Evolutionary conservation across 2,888 invertebrate genomes (phyloP).

Genomic region (Azorinus chamasolen): DNA sequence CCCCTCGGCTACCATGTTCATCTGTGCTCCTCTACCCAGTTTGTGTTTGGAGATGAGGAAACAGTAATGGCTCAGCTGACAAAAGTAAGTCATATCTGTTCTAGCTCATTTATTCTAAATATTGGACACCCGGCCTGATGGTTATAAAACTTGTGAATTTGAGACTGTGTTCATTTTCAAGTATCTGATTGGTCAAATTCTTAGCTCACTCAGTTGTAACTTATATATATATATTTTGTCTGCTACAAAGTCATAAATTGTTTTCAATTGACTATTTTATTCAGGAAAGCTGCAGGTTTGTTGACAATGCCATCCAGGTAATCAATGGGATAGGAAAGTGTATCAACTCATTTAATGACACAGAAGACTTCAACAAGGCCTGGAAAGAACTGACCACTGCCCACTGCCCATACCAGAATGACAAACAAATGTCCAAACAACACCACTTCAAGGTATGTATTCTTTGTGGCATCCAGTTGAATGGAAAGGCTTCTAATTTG

Average conservation of each 20-base stretch:
- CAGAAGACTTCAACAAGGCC: conserved; percentile 73
- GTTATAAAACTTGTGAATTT: no score
- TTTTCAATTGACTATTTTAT: no score
- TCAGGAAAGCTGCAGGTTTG: conserved; percentile 86
- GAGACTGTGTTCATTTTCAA: no score
- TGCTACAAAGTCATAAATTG: no score
- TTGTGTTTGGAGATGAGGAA: conserved; percentile 86
- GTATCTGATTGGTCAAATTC: no score
- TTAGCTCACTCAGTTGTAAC: no score
- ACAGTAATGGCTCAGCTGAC: conserved; percentile 85
- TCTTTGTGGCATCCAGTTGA: background rate
- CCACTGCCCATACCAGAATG: conserved; percentile 84
- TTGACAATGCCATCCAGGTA: conserved; percentile 84
- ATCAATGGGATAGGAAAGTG: conserved; percentile 83
- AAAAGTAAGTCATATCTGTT: conserved; percentile 72
- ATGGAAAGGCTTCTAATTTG: no score
- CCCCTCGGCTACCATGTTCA: conserved; percentile 85
- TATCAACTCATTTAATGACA: conserved; percentile 80
- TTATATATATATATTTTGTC: no score
- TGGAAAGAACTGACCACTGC: conserved; percentile 78
- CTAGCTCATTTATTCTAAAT: no score
- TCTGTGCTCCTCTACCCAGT: conserved; percentile 84
- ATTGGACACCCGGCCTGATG: no score
- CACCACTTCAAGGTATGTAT: conserved; percentile 81
- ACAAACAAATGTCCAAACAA: conserved; percentile 80